Percentiles rank a stretch among this genome's conserved stretches.
These are phyloP conservation scores for Theristicus caerulescens DNA, from an alignment of 2,113 vertebrate species.

Conservation along the genomic window DNA sequence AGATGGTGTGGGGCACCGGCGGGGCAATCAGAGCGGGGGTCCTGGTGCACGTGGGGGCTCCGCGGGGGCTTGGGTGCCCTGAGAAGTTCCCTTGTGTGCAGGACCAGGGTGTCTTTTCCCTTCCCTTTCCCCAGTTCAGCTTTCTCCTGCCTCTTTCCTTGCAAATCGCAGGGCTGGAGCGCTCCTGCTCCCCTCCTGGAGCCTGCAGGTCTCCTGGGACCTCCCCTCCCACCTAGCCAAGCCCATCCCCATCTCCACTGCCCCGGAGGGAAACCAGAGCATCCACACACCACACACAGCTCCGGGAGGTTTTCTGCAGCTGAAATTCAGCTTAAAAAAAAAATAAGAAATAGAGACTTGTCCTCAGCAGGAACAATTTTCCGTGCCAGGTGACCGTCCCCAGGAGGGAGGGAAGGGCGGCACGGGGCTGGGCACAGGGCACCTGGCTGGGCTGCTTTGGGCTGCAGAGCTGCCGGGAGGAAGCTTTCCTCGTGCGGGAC, in stretches of 20 bases:
- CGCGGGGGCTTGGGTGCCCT: too few species aligned
- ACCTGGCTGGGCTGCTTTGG: neutral
- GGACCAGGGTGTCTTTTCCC: neutral
- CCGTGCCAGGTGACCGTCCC: neutral
- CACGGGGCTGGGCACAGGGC: neutral
- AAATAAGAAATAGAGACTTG: neutral
- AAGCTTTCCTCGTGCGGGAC: neutral
- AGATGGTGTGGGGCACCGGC: too few species aligned
- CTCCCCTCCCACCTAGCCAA: neutral
- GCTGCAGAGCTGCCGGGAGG: neutral
- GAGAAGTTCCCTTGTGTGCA: neutral
- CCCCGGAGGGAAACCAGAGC: neutral
- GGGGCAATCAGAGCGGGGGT: neutral
- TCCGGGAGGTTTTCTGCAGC: rapidly evolving
- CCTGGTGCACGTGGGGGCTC: neutral
- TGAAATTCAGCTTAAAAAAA: neutral
- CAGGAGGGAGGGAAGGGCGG: neutral
- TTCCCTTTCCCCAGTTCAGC: neutral
- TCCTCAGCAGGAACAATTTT: neutral
- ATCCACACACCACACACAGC: neutral
- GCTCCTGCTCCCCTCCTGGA: neutral
- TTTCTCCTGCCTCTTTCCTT: neutral
- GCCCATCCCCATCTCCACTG: neutral
- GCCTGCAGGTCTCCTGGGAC: neutral
- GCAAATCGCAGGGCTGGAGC: neutral